Evolutionary conservation across 2,888 invertebrate species (phyloP).

Genomic region (Meta bourneti): DNA sequence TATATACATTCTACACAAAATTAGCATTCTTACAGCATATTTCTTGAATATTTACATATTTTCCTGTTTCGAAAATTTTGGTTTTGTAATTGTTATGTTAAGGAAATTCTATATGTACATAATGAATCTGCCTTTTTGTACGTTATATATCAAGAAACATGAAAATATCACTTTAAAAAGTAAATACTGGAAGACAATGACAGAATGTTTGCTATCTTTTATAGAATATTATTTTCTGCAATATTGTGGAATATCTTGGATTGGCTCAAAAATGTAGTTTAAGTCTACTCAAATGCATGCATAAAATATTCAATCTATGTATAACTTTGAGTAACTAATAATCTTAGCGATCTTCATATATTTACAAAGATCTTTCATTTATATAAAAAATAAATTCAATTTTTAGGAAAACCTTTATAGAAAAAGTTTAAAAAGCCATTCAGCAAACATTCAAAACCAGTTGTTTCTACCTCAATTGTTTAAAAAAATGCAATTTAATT

Average conservation of each 20-base stretch:
- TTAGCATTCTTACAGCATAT: background rate
- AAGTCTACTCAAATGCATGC: background rate
- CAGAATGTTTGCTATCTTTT: background rate
- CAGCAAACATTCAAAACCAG: background rate
- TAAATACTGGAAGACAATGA: background rate
- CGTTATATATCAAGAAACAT: background rate
- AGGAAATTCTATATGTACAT: background rate
- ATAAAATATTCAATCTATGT: background rate
- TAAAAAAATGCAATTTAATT: background rate
- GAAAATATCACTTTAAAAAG: background rate
- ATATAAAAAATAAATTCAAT: background rate
- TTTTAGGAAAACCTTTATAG: constrained; percentile 1
- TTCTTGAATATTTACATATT: background rate
- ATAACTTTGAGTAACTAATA: background rate
- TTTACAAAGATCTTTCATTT: background rate
- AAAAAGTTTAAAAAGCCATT: background rate
- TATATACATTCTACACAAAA: background rate
- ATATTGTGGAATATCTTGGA: background rate
- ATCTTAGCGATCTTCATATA: background rate
- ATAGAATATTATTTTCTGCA: background rate
- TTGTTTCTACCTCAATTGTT: background rate
- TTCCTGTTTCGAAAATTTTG: background rate
- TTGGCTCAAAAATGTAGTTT: background rate
- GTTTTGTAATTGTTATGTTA: background rate
- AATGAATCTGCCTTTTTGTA: background rate